Evolutionary conservation across 2,113 vertebrate species (phyloP), one percentile per base, ranked within the genome.

Genomic region (Hypomesus transpacificus): DNA sequence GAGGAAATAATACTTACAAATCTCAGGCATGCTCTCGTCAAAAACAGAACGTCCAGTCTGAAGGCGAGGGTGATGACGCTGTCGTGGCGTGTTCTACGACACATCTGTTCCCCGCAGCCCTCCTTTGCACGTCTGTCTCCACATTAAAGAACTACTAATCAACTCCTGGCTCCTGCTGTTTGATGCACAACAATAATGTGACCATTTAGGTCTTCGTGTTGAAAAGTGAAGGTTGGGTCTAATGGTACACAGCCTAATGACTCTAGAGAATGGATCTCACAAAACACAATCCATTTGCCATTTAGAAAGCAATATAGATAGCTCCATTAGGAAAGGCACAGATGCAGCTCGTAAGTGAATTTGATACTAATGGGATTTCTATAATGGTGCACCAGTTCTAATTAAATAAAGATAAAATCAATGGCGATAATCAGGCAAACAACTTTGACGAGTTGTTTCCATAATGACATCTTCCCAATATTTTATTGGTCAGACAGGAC

Each of bases 171-270:
- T 34, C 31, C 31, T 34, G 31, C 39, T 46, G 39, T 46, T 46
- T 46, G 39, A 46, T 46, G 39, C 39, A 46, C 39, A 46, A 0
- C 39, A 46, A 46, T 46, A 46, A 46, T 11, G 39, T 13, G 39
- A 46, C 39, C 39, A 46, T 46, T 46, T 11, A 13, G 39, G 7
- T 46, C 39, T 46, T 46, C 9, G 9, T 46, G 39, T 46, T 13
- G 39, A 46, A 46, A 46, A 2, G 39, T 46, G 39, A 46, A 46
- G 39, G 39, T 9, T 13, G 39, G 39, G 76, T 78, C 31, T 11
- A n/a, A 22, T 34, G 21, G 50, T 18, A 70, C 22, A 0, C 56
- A 8, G 67, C 70, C 70, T 72, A 75, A 87, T 81, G 82, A 70
- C 54, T 52, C 58, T 20, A 4, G 11, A 52, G 51, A 78, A 7